These are phyloP conservation scores for Parus major DNA, from an alignment of 2,113 vertebrate genomes.

Conservation along the genomic window DNA sequence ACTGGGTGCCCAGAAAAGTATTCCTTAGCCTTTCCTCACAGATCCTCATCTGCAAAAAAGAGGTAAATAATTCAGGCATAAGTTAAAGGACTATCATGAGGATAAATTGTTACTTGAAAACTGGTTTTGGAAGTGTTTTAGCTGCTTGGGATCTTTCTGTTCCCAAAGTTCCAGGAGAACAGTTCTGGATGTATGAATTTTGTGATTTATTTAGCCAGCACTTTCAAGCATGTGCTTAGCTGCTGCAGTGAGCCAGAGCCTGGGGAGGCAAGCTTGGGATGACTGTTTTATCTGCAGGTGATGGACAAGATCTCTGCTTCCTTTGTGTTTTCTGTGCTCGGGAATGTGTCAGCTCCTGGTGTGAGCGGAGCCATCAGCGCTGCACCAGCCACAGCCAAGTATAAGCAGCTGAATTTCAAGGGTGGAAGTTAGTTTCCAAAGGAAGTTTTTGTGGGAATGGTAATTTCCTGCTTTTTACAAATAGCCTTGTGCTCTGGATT, in stretches of 20 bases:
- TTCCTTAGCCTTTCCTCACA: neutral
- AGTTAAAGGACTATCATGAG: neutral
- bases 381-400: neutral
- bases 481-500: neutral
- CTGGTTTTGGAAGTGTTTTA: neutral
- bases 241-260: neutral
- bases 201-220: neutral
- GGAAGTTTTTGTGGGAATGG: neutral
- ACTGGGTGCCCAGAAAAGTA: neutral
- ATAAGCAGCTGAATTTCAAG: neutral
- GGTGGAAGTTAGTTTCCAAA: neutral
- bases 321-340: neutral
- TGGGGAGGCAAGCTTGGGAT: neutral
- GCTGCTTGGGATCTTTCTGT: neutral
- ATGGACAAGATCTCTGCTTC: neutral
- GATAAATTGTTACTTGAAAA: neutral
- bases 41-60: neutral
- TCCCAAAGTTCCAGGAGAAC: neutral
- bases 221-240: neutral
- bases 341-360: neutral
- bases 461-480: neutral
- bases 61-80: neutral
- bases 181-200: neutral
- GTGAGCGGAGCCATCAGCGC: neutral
- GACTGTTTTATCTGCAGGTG: neutral